Conservation (phyloP, 2,113 vertebrate genomes). For the Aegotheles bennettii region DNA sequence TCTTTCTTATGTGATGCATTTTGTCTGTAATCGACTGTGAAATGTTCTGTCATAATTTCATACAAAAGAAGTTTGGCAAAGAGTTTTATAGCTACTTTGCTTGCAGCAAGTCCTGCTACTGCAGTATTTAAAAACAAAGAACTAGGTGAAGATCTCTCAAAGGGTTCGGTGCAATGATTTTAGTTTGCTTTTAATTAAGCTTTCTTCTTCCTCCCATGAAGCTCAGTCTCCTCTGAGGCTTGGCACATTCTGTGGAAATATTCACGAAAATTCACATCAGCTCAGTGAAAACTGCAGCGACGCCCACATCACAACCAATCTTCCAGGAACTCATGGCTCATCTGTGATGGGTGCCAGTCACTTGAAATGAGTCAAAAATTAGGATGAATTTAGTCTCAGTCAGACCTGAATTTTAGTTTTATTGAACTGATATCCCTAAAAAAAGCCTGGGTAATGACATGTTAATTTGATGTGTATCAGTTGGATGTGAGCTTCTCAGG, state of each 20-base stretch:
- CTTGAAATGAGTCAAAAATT: background rate
- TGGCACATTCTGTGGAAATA: background rate
- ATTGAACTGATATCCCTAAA: background rate
- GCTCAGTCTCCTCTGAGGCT: background rate
- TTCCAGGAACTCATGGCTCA: background rate
- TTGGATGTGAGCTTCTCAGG: background rate
- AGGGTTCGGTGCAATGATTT: background rate
- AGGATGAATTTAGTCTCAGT: background rate
- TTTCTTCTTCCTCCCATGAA: background rate
- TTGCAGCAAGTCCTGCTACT: background rate
- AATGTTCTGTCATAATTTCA: background rate
- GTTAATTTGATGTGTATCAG: background rate
- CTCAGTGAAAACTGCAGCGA: background rate
- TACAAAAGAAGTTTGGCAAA: background rate
- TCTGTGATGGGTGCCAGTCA: fast-evolving
- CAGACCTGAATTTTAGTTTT: background rate
- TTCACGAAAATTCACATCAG: background rate
- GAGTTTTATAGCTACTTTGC: background rate
- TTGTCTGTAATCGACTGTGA: background rate
- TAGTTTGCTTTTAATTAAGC: slow-evolving; percentile 15
- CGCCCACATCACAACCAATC: background rate
- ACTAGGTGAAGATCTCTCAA: background rate
- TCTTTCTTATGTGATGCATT: background rate
- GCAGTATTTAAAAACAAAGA: background rate
- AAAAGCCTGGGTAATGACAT: background rate